Conservation (phyloP, 2,888 invertebrate species). For the Eustalomyia histrio region DNA sequence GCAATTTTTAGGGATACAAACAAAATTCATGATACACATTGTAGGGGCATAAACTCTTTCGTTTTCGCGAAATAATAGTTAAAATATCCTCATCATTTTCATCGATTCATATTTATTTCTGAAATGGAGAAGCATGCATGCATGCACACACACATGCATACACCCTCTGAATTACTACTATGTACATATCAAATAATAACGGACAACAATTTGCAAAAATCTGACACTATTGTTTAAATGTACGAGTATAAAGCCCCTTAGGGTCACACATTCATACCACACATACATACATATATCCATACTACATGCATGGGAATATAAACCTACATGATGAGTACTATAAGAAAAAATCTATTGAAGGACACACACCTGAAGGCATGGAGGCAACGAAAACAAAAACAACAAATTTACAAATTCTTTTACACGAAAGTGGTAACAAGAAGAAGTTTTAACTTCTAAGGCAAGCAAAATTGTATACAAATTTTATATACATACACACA, state of each 20-base stretch:
- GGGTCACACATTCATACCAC: background rate
- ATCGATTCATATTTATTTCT: slow-evolving; percentile 33
- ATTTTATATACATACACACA: slow-evolving; percentile 14
- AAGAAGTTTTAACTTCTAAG: background rate
- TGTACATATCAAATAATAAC: slow-evolving; percentile 14
- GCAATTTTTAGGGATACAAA: slow-evolving; percentile 30
- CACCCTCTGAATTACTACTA: slow-evolving; percentile 31
- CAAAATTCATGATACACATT: slow-evolving; percentile 27
- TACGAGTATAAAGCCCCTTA: no score
- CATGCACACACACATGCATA: background rate
- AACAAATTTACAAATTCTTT: background rate
- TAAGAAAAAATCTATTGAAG: slow-evolving; percentile 44
- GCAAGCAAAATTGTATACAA: background rate
- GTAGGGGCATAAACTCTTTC: slow-evolving; percentile 1
- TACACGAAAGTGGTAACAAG: slow-evolving; percentile 22
- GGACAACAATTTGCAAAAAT: slow-evolving; percentile 35
- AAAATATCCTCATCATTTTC: slow-evolving; percentile 21
- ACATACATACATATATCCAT: background rate
- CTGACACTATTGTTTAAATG: background rate
- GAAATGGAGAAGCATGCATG: background rate
- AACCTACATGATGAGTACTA: slow-evolving; percentile 40
- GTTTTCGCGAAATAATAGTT: slow-evolving; percentile 29
- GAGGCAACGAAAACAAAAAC: slow-evolving; percentile 29
- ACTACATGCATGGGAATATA: no score
- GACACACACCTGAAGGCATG: slow-evolving; percentile 60